Percentiles rank a stretch among this genome's conserved stretches.
Conservation (phyloP, 1,140 invertebrate genomes). For the Zaprionus lachaisei region DNA sequence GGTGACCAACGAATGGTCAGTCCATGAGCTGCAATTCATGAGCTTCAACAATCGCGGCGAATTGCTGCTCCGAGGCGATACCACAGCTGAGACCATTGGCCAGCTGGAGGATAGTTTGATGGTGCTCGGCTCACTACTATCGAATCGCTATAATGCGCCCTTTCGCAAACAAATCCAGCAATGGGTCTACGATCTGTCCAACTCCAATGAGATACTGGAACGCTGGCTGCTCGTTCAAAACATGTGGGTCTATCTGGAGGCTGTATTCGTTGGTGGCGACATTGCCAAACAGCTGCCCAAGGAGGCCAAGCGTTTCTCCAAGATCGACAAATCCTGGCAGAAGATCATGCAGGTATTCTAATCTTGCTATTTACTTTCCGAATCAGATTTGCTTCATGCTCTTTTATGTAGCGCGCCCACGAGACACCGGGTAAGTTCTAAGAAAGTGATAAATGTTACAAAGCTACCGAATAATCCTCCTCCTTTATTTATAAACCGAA, state of each 20-base stretch:
- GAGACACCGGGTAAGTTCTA: constrained; percentile 91
- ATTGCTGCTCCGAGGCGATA: constrained; percentile 95
- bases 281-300: constrained; percentile 98
- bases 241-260: constrained; percentile 99
- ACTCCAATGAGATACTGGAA: constrained; percentile 98
- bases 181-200: constrained; percentile 97
- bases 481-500: not conserved
- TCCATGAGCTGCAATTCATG: constrained; percentile 96
- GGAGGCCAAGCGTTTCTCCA: constrained; percentile 96
- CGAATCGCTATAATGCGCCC: constrained; percentile 97
- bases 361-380: constrained; percentile 87
- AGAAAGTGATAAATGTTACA: not conserved
- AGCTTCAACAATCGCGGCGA: constrained; percentile 98
- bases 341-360: constrained; percentile 94
- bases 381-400: constrained; percentile 8
- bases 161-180: constrained; percentile 98
- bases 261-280: constrained; percentile 98
- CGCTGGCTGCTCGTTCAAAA: constrained; percentile 98
- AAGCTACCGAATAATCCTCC: not conserved
- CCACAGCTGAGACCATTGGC: constrained; percentile 97
- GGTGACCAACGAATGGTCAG: constrained; percentile 98
- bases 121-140: constrained; percentile 96
- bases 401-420: constrained; percentile 54
- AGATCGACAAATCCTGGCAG: constrained; percentile 99
- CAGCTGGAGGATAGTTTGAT: constrained; percentile 98